Base-by-base conservation (phyloP, 2,113 vertebrate genomes). In the Dromiciops gliroides region DNA sequence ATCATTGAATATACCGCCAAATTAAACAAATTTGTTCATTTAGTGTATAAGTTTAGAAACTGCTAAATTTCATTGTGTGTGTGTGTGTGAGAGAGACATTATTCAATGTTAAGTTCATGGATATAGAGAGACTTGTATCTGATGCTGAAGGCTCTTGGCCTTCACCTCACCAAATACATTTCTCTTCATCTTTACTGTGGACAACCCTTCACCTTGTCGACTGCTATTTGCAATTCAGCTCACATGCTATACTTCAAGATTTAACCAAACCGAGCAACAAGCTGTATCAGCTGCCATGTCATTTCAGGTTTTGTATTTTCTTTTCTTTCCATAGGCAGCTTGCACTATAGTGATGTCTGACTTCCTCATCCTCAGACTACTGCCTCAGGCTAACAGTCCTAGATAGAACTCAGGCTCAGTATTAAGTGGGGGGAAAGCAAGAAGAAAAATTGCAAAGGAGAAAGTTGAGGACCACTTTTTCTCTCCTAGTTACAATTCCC, bases 281-380 rank as follows among this genome's bases (percentile, higher is more conserved):
- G 98, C 98, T 98, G 96, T 92, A 98, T 98, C 98, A 98, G 98
- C 95, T 95, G 97, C 98, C 90, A 94, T 98, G 98, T 98, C 98
- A 98, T 98, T 98, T 98, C 98, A 98, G 98, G 98, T 98, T 98
- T 98, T 97, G 94, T 97, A 98, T 97, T 97, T 97, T 98, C 98
- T 97, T 97, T 96, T 95, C 97, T 97, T 98, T 97, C 97, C 98
- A 98, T 97, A 92, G 94, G 94, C 89, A 96, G 97, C 97, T 94
- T 48, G 96, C 97, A 97, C 96, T 97, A 97, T 98, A 94, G 96
- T 97, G 97, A 97, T 96, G 97, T 96, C 98, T 98, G 96, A 98
- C 97, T 97, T 98, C 95, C 96, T 93, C 47, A 95, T 94, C 0
- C 56, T 89, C 8, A 31, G 92, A 96, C 95, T 94, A 98, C 96